Evolutionary conservation across 2,888 invertebrate genomes (phyloP).

Genomic region (Buathra laborator): DNA sequence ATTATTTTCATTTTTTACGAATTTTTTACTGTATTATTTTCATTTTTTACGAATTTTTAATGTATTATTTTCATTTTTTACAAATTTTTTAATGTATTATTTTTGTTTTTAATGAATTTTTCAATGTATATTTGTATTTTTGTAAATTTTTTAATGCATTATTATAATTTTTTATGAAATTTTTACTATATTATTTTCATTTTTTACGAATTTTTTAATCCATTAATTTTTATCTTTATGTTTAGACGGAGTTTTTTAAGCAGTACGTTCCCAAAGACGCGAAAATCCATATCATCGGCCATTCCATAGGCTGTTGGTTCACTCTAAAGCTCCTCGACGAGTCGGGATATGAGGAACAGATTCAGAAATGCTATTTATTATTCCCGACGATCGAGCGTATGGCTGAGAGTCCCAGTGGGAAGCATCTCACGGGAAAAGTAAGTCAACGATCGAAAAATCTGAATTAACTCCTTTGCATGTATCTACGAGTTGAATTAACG

Average conservation of each 20-base stretch:
- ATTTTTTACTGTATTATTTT: no score
- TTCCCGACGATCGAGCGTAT: conserved; percentile 96
- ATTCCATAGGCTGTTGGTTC: conserved; percentile 96
- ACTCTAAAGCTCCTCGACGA: conserved; percentile 90
- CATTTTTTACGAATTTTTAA: no score
- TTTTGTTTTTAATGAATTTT: no score
- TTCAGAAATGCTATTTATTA: conserved; percentile 90
- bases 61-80: no score
- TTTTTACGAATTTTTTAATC: no score
- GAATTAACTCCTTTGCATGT: neutral
- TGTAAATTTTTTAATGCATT: no score
- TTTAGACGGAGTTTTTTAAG: conserved; percentile 89
- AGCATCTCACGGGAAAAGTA: conserved; percentile 88
- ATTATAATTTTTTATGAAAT: no score
- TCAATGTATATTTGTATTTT: no score
- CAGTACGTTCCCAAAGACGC: conserved; percentile 90
- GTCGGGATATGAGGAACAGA: conserved; percentile 86
- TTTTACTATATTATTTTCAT: no score
- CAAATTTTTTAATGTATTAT: no score
- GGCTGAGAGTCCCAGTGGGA: conserved; percentile 91
- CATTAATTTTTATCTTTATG: conserved; percentile 32
- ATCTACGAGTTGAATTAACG: neutral
- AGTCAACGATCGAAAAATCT: conserved; percentile 74
- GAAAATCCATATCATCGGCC: conserved; percentile 94
- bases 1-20: no score